Percentiles rank a stretch among this genome's conserved stretches.
These are phyloP conservation scores for Leptinotarsa defecta DNA, from an alignment of 1,140 invertebrate species.

Conservation along the genomic window DNA sequence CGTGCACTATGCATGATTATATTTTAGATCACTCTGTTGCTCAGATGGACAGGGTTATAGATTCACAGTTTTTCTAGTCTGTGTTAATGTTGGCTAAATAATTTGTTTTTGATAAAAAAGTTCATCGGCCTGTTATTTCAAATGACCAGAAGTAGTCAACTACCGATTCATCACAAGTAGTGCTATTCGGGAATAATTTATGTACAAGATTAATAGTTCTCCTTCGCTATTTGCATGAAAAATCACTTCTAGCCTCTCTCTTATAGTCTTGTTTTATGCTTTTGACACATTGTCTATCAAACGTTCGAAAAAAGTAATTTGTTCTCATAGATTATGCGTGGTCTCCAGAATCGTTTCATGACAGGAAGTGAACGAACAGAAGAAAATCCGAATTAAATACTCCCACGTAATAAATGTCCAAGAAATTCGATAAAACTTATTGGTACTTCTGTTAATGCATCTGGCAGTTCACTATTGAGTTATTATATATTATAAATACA, in stretches of 20 bases:
- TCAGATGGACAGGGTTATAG: too few relatives aligned
- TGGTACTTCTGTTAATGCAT: neutral
- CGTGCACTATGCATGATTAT: too few relatives aligned
- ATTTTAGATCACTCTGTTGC: too few relatives aligned
- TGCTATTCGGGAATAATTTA: neutral
- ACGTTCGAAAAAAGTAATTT: neutral
- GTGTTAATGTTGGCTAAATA: too few relatives aligned
- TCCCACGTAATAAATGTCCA: neutral
- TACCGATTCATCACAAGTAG: too few relatives aligned
- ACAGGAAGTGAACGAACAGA: neutral
- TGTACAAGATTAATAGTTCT: neutral
- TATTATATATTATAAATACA: neutral
- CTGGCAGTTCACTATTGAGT: neutral
- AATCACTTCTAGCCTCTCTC: neutral
- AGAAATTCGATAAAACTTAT: neutral
- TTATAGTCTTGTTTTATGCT: neutral
- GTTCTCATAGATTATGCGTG: neutral
- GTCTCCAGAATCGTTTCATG: neutral
- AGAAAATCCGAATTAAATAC: neutral
- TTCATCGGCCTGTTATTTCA: too few relatives aligned
- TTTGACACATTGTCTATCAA: conserved; percentile 3
- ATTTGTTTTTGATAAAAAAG: too few relatives aligned
- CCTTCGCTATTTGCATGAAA: neutral
- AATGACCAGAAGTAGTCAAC: too few relatives aligned
- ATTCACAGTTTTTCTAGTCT: too few relatives aligned